Evolutionary conservation across 2,888 invertebrate species (phyloP).

Genomic region (Nomada goodeniana): DNA sequence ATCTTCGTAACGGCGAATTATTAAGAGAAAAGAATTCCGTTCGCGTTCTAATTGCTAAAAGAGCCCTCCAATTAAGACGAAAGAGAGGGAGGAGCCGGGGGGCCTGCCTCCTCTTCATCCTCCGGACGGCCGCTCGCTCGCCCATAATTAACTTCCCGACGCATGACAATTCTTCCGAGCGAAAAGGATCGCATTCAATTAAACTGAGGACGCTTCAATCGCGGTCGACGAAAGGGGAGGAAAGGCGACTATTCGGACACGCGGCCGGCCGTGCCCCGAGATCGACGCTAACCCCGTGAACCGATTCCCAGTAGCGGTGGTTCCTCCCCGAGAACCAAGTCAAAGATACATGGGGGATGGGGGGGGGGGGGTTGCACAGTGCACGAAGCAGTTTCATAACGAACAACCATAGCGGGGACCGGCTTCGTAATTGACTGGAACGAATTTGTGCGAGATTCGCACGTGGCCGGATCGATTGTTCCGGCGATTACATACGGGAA

Average conservation of each 20-base stretch:
- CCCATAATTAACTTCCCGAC: conserved; percentile 56
- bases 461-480: not conserved
- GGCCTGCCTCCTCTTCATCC: not conserved
- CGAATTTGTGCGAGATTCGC: too few relatives aligned
- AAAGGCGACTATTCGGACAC: not conserved
- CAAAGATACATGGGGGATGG: too few relatives aligned
- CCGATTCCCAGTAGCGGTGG: not conserved
- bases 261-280: too few relatives aligned
- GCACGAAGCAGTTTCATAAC: too few relatives aligned
- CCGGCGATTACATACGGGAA: conserved; percentile 19
- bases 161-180: conserved; percentile 36
- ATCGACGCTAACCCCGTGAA: too few relatives aligned
- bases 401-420: too few relatives aligned
- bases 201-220: conserved; percentile 18
- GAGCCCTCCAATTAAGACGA: conserved; percentile 57
- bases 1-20: conserved; percentile 59
- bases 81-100: conserved; percentile 13
- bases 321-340: too few relatives aligned
- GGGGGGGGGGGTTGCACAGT: too few relatives aligned
- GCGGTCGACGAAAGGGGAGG: not conserved
- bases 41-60: conserved; percentile 59
- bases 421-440: too few relatives aligned
- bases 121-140: not conserved
- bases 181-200: conserved; percentile 4
- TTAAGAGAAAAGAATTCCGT: conserved; percentile 57